Evolutionary conservation across 2,797 vertebrate genomes (phyloP).

Genomic region (Caiman crocodilus): DNA sequence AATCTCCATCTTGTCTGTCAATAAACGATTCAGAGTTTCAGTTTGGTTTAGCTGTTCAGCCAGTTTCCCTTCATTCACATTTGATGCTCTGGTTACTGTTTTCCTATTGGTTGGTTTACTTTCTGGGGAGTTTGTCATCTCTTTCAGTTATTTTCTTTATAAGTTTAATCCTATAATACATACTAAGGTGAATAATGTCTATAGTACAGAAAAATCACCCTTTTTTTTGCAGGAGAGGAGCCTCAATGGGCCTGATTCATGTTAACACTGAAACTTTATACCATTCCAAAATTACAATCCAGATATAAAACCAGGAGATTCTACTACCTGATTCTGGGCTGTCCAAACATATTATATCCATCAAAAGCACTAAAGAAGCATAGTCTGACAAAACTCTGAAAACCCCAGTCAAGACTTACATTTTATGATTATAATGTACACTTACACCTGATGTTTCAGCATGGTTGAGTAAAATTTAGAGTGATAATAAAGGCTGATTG

Average conservation of each 20-base stretch:
- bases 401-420: fast-evolving
- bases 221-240: not conserved
- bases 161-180: not conserved
- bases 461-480: not conserved
- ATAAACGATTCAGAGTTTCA: fast-evolving
- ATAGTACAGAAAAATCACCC: not conserved
- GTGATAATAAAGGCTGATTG: fast-evolving
- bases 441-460: not conserved
- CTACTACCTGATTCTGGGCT: fast-evolving
- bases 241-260: fast-evolving
- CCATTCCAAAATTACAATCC: too few species aligned
- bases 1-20: fast-evolving
- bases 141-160: fast-evolving
- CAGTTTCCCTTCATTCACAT: fast-evolving
- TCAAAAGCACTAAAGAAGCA: not conserved
- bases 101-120: fast-evolving
- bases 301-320: not conserved
- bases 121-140: fast-evolving
- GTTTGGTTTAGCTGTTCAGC: fast-evolving
- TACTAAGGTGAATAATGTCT: fast-evolving
- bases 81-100: not conserved
- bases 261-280: too few species aligned
- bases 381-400: not conserved
- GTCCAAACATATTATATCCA: fast-evolving
- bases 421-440: not conserved